Base-by-base conservation (phyloP, 2,113 vertebrate genomes). In the Zosterops japonicus region DNA sequence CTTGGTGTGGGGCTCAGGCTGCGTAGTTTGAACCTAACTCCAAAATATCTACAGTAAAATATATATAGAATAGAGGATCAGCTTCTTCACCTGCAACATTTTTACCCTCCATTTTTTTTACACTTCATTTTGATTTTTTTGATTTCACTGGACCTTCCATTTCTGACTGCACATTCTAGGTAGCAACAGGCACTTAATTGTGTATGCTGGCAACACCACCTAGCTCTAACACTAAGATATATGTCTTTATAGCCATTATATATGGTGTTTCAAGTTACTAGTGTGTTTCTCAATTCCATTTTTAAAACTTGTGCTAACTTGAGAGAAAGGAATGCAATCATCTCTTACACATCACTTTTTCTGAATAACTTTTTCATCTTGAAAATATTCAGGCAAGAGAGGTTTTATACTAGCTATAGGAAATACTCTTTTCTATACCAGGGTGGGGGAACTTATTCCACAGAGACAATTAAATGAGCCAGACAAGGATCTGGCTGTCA, bases 401-500 rank as follows among this genome's bases (percentile, higher is more conserved):
- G 44, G 28, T 67, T 88, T 94, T 74, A 52, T 39, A 57, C 27
- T 49, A 90, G 35, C 22, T 83, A 36, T 86, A 72, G 71, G 78
- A 91, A 95, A 93, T 76, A 81, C 8, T 49, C 35, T 70, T 83
- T 92, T 70, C 47, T 88, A 9, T 88, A 83, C 36, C 59, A 65
- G 68, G 47, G 27, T 56, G 52, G 79, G 63, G 60, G 44, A 60
- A 90, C 79, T 86, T 91, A 60, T 91, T 82, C 93, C 92, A 90
- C 47, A 78, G 92, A 92, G 90, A 93, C 90, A 90, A 96, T 95
- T 96, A 97, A 93, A 86, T 78, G 79, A 96, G 64, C 68, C 71
- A 93, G 92, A 95, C 68, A 83, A 90, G 90, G 76, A 88, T 94
- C 93, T 94, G 93, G 85, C 88, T 97, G 93, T 97, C 90, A 95